Evolutionary conservation across 2,797 vertebrate genomes (phyloP).

Genomic region (Microhierax caerulescens): DNA sequence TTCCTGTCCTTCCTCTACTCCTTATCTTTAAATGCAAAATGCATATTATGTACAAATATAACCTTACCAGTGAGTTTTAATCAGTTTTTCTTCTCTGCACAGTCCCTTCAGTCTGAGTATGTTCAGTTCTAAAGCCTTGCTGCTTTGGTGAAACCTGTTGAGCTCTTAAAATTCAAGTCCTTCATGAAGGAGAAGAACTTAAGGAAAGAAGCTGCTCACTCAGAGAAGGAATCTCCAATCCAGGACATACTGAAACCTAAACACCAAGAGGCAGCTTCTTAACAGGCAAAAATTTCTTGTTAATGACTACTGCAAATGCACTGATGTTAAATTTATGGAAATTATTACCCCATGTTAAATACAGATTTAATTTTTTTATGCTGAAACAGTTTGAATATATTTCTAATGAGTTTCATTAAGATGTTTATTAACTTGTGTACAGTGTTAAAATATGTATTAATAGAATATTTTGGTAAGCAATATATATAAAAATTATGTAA

Average conservation of each 20-base stretch:
- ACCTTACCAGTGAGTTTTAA: slow-evolving; percentile 47
- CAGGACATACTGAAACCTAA: slow-evolving; percentile 33
- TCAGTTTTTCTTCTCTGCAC: slow-evolving; percentile 72
- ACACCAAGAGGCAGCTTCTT: slow-evolving; percentile 31
- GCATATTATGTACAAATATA: neutral
- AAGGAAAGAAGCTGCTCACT: slow-evolving; percentile 3
- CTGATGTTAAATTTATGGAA: slow-evolving; percentile 65
- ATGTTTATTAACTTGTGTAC: slow-evolving; percentile 73
- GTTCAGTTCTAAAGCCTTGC: slow-evolving; percentile 86
- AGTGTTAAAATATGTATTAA: slow-evolving; percentile 76
- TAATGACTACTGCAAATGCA: slow-evolving; percentile 72
- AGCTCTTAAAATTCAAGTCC: neutral
- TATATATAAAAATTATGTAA: slow-evolving; percentile 71
- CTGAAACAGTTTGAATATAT: slow-evolving; percentile 61
- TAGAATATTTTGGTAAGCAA: slow-evolving; percentile 76
- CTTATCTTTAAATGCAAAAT: neutral
- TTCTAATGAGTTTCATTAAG: slow-evolving; percentile 71
- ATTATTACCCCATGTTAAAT: slow-evolving; percentile 41
- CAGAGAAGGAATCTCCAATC: slow-evolving; percentile 36
- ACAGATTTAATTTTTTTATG: slow-evolving; percentile 53
- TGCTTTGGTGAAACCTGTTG: slow-evolving; percentile 67
- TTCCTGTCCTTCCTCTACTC: neutral
- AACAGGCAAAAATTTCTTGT: slow-evolving; percentile 21
- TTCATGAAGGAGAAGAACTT: slow-evolving; percentile 25
- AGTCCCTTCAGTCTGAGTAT: slow-evolving; percentile 94